These are phyloP conservation scores for Apoda limacodes DNA, from an alignment of 2,888 invertebrate genomes.

Conservation along the genomic window DNA sequence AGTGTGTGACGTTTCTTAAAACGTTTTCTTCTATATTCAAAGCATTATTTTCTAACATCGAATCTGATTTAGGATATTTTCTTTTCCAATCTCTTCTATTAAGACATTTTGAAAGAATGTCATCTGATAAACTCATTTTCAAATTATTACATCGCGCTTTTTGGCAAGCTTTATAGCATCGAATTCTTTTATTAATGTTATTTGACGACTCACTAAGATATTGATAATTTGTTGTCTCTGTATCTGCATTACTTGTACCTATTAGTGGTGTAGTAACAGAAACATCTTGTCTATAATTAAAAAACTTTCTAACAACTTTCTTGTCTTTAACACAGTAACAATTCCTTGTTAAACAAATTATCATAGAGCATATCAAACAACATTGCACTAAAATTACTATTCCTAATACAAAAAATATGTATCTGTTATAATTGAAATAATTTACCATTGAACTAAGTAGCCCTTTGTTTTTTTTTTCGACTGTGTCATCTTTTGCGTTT, in stretches of 20 bases:
- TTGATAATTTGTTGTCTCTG: slow-evolving; percentile 42
- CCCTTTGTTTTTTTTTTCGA: background rate
- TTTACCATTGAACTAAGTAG: slow-evolving; percentile 1
- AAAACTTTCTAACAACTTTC: slow-evolving; percentile 34
- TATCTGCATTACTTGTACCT: slow-evolving; percentile 41
- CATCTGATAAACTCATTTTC: slow-evolving; percentile 48
- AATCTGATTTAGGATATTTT: slow-evolving; percentile 29
- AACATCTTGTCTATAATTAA: slow-evolving; percentile 44
- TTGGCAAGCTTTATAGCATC: slow-evolving; percentile 51
- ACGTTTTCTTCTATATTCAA: background rate
- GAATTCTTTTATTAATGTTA: slow-evolving; percentile 41
- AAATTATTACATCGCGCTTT: slow-evolving; percentile 32
- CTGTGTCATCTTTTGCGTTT: background rate
- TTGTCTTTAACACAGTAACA: slow-evolving; percentile 30
- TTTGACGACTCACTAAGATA: slow-evolving; percentile 38
- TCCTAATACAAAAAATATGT: slow-evolving; percentile 26
- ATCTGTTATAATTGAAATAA: slow-evolving; percentile 25
- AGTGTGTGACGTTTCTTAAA: slow-evolving; percentile 3
- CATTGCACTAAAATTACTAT: slow-evolving; percentile 36
- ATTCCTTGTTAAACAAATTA: slow-evolving; percentile 29
- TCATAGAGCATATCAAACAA: slow-evolving; percentile 35
- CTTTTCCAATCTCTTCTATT: slow-evolving; percentile 47
- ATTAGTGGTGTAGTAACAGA: slow-evolving; percentile 54
- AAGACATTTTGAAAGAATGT: slow-evolving; percentile 51
- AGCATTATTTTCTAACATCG: slow-evolving; percentile 20